Evolutionary conservation across 2,113 vertebrate genomes (phyloP), one percentile per base, ranked within the genome.

Genomic region (Bagarius yarrelli): DNA sequence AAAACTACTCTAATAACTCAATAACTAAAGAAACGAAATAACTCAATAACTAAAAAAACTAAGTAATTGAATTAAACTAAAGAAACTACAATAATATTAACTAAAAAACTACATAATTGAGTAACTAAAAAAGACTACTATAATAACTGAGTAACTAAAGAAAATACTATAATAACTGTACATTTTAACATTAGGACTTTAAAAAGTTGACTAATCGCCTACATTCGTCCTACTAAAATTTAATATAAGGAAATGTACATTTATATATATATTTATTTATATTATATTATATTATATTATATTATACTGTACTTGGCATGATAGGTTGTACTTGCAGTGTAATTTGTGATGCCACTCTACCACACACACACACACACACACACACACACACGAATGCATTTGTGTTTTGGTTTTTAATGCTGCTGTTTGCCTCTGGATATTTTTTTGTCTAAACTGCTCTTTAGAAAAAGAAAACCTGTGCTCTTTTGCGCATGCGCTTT

Each of bases 381-480:
- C 72, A 36, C 21, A 78, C 36, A 57, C 76, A 67, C 23, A 67
- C 52, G 32, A 47, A 40, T 40, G 55, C 32, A 25, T 50, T 59
- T 55, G 72, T 5, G 34, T 55, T 57, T 76, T 70, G 25, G 6
- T 19, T 13, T 52, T 75, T 16, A 4, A n/a, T 70, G 64, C 56
- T 71, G 67, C 64, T 50, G 36, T 63, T 55, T 67, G 59, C 32
- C 34, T 18, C 27, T 74, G 27, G 36, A 64, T 56, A 59, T 78
- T 74, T 81, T 72, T 30, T 78, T 19, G 61, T 66, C 30, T 67
- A 81, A 87, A 88, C 86, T 80, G 85, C 88, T 87, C 85, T 83
- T 87, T 53, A 87, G 79, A 77, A 89, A 25, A 44, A 50, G 67
- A 55, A 32, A 13, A 61, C 84, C 85, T 81, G 85, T 87, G 84